Evolutionary conservation across 2,113 vertebrate species (phyloP).

Genomic region (Oncorhynchus tshawytscha): DNA sequence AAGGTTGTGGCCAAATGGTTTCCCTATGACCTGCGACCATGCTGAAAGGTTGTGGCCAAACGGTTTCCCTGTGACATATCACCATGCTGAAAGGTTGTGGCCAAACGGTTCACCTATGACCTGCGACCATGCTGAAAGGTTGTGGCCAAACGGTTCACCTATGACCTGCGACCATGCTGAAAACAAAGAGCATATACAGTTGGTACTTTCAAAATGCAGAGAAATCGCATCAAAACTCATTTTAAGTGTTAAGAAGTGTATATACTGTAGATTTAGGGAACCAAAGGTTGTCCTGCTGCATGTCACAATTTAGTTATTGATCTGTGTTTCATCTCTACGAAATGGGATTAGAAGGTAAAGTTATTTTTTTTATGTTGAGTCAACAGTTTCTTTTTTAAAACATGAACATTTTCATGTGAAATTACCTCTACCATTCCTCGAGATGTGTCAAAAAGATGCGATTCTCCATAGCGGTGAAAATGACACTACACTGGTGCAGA

Average conservation of each 20-base stretch:
- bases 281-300: constrained; percentile 61
- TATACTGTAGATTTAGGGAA: constrained; percentile 21
- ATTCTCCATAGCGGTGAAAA: constrained; percentile 27
- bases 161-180: too few relatives aligned
- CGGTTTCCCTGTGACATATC: neutral
- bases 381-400: constrained; percentile 44
- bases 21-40: neutral
- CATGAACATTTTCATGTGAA: constrained; percentile 58
- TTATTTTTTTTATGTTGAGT: constrained; percentile 52
- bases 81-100: neutral
- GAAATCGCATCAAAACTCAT: constrained; percentile 16
- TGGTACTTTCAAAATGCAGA: constrained; percentile 27
- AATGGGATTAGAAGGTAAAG: constrained; percentile 33
- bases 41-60: too few relatives aligned
- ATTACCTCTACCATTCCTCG: constrained; percentile 13
- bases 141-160: neutral
- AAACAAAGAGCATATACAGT: neutral
- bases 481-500: constrained; percentile 16
- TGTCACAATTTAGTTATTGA: constrained; percentile 61
- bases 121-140: neutral
- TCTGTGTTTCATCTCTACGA: constrained; percentile 47
- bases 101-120: too few relatives aligned
- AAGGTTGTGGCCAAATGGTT: neutral
- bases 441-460: constrained; percentile 26
- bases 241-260: constrained; percentile 30